A percentile compares a stretch with the other conserved stretches of the same genome.
phyloP scores from a whole-genome alignment of 2,888 invertebrate species.

The Herminia tarsipennalis region DNA sequence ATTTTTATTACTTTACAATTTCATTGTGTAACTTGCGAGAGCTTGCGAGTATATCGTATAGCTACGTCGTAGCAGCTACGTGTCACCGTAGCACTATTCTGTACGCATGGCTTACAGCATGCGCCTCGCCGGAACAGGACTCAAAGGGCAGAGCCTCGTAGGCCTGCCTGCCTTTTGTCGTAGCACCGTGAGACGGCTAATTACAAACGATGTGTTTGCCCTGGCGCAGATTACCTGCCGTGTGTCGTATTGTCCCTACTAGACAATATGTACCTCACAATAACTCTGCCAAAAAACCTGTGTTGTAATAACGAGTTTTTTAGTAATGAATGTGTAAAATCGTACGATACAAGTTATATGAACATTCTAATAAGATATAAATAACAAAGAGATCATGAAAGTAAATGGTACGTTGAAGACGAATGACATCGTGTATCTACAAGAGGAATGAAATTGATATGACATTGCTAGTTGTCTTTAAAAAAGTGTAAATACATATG shows the following conservation, averaged over 20 bases:
- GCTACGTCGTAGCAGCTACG: conserved; percentile 35
- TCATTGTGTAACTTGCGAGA: no score
- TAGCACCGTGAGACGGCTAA: conserved; percentile 58
- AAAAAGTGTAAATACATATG: no score
- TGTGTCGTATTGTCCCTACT: conserved; percentile 41
- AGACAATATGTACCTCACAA: conserved; percentile 44
- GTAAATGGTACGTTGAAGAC: conserved; percentile 18
- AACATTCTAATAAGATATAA: conserved; percentile 22
- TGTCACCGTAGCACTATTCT: conserved; percentile 40
- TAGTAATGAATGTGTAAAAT: conserved; percentile 6
- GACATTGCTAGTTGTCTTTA: no score
- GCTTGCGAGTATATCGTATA: background rate
- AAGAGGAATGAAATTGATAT: conserved; percentile 12
- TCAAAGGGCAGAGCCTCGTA: conserved; percentile 49
- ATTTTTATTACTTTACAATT: background rate
- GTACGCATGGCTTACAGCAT: conserved; percentile 48
- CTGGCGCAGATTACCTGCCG: conserved; percentile 57
- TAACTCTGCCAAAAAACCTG: conserved; percentile 25
- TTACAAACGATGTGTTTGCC: conserved; percentile 61
- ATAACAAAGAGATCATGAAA: conserved; percentile 26
- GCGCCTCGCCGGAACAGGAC: conserved; percentile 39
- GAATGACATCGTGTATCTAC: conserved; percentile 10
- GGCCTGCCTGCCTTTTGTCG: conserved; percentile 51
- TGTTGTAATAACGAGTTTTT: conserved; percentile 22
- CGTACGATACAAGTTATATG: conserved; percentile 10